Percentiles rank a stretch among this genome's conserved stretches.
Evolutionary conservation across 2,888 invertebrate genomes (phyloP).

Genomic region (Melolontha melolontha): DNA sequence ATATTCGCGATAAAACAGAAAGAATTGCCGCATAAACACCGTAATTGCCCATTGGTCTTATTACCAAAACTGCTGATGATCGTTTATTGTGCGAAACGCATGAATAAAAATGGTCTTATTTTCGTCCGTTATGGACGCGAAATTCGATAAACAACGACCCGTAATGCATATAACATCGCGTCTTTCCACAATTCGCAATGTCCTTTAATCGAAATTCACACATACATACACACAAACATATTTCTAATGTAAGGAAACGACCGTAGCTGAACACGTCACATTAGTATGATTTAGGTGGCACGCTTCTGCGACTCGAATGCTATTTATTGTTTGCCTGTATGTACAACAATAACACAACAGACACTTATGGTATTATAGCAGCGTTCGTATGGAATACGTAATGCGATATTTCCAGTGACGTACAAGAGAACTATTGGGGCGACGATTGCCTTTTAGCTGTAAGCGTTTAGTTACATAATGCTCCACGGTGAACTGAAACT

Average conservation of each 20-base stretch:
- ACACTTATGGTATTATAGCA: conserved; percentile 19
- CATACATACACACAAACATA: neutral
- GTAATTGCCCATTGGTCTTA: too few species aligned
- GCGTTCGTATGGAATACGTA: conserved; percentile 30
- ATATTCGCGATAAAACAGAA: too few species aligned
- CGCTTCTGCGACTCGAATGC: conserved; percentile 34
- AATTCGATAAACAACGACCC: conserved; percentile 33
- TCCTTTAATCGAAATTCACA: conserved; percentile 32
- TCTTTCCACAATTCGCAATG: conserved; percentile 11
- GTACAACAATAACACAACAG: conserved; percentile 10
- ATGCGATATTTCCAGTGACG: neutral
- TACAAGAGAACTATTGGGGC: too few species aligned
- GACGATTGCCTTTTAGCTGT: too few species aligned
- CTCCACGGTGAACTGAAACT: too few species aligned
- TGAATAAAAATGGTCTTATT: conserved; percentile 22
- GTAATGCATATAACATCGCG: conserved; percentile 5
- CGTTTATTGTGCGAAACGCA: conserved; percentile 3
- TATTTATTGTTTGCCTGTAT: conserved; percentile 37
- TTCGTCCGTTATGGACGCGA: conserved; percentile 11
- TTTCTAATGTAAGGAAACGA: too few species aligned
- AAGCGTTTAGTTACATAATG: too few species aligned
- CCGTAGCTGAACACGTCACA: conserved; percentile 20
- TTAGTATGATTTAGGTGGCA: conserved; percentile 31
- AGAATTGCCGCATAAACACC: neutral
- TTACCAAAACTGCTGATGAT: neutral